Conservation (phyloP, 2,113 vertebrate species). For the Melanotaenia duboulayi region DNA sequence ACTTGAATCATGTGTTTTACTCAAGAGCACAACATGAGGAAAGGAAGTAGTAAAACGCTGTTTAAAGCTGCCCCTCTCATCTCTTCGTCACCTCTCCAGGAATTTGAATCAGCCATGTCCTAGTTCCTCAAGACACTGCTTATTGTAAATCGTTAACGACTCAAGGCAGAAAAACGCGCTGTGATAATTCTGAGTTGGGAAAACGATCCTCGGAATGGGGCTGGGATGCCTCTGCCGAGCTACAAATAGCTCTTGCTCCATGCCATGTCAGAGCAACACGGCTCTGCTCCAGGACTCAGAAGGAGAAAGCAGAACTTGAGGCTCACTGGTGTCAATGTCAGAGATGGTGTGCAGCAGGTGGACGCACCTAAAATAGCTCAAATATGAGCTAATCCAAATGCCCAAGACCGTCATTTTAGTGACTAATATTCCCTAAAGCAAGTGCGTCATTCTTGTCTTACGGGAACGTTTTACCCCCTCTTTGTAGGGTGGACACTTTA, state of each 20-base stretch:
- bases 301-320: conserved; percentile 10
- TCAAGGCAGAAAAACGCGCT: not conserved
- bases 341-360: conserved; percentile 71
- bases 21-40: not conserved
- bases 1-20: not conserved
- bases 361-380: conserved; percentile 69
- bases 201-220: not conserved
- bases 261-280: not conserved
- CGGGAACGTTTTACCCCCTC: conserved; percentile 55
- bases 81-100: conserved; percentile 5
- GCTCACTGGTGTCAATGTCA: conserved; percentile 30
- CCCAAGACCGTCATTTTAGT: conserved; percentile 3
- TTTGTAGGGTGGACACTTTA: conserved; percentile 22
- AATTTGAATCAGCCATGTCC: not conserved
- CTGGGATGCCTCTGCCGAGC: not conserved
- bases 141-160: not conserved
- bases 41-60: not conserved
- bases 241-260: conserved; percentile 36
- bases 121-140: not conserved
- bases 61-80: not conserved
- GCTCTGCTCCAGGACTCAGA: not conserved
- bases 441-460: conserved; percentile 54
- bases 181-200: conserved; percentile 4
- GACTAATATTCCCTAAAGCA: conserved; percentile 27
- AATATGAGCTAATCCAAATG: conserved; percentile 26